Percentiles rank a stretch among this genome's conserved stretches.
phyloP scores from a whole-genome alignment of 2,888 invertebrate genomes.

The Lasioglossum morio region DNA sequence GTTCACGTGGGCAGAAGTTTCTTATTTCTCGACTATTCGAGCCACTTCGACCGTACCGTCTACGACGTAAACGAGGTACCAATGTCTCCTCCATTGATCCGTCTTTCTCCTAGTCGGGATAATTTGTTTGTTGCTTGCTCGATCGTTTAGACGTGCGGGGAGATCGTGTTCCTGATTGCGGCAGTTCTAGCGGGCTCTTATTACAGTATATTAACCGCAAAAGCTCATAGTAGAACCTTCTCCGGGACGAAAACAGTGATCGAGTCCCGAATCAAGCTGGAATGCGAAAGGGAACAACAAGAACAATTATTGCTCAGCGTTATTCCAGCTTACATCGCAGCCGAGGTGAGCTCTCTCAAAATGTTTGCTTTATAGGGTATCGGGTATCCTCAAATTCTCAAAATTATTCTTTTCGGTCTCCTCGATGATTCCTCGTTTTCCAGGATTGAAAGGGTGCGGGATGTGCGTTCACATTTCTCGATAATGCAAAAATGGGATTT shows the following conservation, averaged over 20 bases:
- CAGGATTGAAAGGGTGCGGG: too few species aligned
- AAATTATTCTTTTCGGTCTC: neutral
- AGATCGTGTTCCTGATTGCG: constrained; percentile 88
- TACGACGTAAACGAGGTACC: constrained; percentile 63
- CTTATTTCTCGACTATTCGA: constrained; percentile 57
- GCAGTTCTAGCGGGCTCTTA: constrained; percentile 94
- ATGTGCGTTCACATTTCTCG: too few species aligned
- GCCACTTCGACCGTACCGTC: constrained; percentile 45
- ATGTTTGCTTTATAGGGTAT: neutral
- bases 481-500: too few species aligned
- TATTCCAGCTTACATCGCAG: constrained; percentile 97
- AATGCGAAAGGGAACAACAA: constrained; percentile 97
- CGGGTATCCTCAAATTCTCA: neutral
- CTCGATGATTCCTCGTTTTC: too few species aligned
- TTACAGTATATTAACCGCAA: constrained; percentile 94
- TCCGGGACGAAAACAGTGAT: constrained; percentile 95
- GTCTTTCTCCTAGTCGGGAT: neutral
- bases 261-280: constrained; percentile 95
- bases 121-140: neutral
- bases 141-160: constrained; percentile 49
- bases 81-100: neutral
- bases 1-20: constrained; percentile 72
- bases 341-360: constrained; percentile 89
- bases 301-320: constrained; percentile 96
- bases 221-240: constrained; percentile 94